A percentile compares a stretch with the other conserved stretches of the same genome.
These are phyloP conservation scores for Macquaria australasica DNA, from an alignment of 2,113 vertebrate genomes.

Conservation along the genomic window DNA sequence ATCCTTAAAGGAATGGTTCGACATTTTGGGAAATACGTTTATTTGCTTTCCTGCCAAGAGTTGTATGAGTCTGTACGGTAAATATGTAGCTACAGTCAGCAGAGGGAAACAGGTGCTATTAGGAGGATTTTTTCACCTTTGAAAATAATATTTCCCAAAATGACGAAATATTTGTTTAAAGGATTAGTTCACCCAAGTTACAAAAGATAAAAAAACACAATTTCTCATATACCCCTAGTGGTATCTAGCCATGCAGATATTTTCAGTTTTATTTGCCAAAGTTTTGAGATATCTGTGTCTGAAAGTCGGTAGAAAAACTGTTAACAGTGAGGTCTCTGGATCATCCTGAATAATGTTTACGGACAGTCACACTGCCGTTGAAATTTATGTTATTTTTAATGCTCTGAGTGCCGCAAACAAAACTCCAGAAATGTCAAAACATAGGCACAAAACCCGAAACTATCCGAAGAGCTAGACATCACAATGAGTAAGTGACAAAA, in stretches of 20 bases:
- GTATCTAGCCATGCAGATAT: neutral
- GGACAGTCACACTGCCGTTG: neutral
- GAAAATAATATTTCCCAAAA: constrained; percentile 17
- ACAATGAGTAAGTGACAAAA: neutral
- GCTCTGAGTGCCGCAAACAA: neutral
- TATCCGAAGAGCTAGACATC: neutral
- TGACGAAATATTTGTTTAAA: neutral
- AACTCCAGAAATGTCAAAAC: neutral
- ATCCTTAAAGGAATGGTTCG: neutral
- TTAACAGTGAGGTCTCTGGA: neutral
- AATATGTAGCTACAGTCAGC: neutral
- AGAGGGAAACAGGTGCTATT: neutral
- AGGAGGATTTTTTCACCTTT: neutral
- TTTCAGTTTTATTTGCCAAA: neutral
- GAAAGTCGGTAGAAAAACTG: neutral
- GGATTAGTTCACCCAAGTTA: constrained; percentile 4
- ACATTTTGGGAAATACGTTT: constrained; percentile 15
- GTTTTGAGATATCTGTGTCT: neutral
- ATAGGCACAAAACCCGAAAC: neutral
- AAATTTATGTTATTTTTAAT: neutral
- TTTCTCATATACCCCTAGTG: neutral
- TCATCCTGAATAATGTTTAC: neutral
- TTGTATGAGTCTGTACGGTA: neutral
- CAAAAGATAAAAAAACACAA: neutral
- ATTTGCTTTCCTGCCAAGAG: neutral